phyloP scores from a whole-genome alignment of 2,888 invertebrate species.

The Exephanes ischioxanthus region DNA sequence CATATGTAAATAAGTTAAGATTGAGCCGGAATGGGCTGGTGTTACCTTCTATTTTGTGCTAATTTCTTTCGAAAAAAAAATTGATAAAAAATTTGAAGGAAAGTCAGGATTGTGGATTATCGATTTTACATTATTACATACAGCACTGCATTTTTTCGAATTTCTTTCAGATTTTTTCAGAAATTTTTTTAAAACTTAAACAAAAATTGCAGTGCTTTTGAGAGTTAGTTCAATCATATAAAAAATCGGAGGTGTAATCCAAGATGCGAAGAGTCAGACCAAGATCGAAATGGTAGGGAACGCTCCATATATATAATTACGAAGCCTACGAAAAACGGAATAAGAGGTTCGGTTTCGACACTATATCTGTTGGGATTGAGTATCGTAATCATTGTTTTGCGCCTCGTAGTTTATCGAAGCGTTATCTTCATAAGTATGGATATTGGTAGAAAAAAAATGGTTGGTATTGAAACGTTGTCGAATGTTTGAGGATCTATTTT shows the following conservation, averaged over 20 bases:
- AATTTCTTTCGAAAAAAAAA: no score
- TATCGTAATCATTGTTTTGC: conserved; percentile 61
- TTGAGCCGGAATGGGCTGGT: no score
- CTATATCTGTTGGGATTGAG: conserved; percentile 53
- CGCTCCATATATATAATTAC: conserved; percentile 7
- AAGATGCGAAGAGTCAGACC: no score
- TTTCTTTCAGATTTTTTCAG: no score
- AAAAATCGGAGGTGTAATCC: no score
- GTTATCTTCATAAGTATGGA: conserved; percentile 58
- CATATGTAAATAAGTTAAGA: no score
- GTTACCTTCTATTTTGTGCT: no score
- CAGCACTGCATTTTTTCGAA: no score
- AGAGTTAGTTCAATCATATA: no score
- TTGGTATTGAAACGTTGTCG: conserved; percentile 59
- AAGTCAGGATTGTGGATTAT: no score
- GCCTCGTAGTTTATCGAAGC: conserved; percentile 62
- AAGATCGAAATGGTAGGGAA: no score
- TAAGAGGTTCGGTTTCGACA: conserved; percentile 23
- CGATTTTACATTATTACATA: background rate
- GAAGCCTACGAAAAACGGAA: conserved; percentile 25
- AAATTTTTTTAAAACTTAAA: background rate
- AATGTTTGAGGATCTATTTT: conserved; percentile 54
- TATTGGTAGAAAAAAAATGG: conserved; percentile 40
- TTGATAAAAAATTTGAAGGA: no score
- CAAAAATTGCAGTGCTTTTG: background rate